Base-by-base conservation (phyloP, 2,797 vertebrate species). In the Chloroceryle amazona region DNA sequence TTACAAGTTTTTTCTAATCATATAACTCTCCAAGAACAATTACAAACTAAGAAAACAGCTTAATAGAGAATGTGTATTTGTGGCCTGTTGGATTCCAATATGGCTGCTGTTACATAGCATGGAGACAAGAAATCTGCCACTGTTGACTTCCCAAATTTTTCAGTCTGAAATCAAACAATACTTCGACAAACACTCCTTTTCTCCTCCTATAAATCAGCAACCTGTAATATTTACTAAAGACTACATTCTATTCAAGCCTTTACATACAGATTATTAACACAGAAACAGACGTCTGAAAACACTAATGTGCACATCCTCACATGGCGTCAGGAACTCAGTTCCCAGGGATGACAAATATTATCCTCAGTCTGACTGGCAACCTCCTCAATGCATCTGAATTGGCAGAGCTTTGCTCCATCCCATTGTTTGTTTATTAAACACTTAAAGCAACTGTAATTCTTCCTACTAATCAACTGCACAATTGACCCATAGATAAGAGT, bases 61-160 rank as follows among this genome's bases (percentile, higher is more conserved):
- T 31, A 75, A 89, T 3, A 9, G 29, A 85, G 68, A 80, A 28
- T 54, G 46, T 1, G 1, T 21, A 89, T 41, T 20, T 15, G 12
- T 35, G 41, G 17, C 35, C 47, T 52, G 16, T 18, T 89, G 41
- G 76, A 85, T 63, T 73, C n/a, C 75, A 68, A 1, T 15, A 42
- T 5, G 25, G n/a, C 39, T 75, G 28, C 14, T 78, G 20, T 60
- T 51, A 66, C 0, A 28, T 0, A 65, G 39, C 29, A 54, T 11
- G 26, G 22, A 86, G n/a, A 68, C 13, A 47, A 83, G 11, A 66
- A 46, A 78, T 31, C 42, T 76, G 42, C 58, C 66, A 81, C 52
- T 25, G 29, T 10, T 47, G 23, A 47, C 35, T 86, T 76, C 9
- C 25, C 17, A 28, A 14, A 12, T 41, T 67, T 75, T 31, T 60